Evolutionary conservation across 2,113 vertebrate species (phyloP).

Genomic region (Catharus fuscescens): DNA sequence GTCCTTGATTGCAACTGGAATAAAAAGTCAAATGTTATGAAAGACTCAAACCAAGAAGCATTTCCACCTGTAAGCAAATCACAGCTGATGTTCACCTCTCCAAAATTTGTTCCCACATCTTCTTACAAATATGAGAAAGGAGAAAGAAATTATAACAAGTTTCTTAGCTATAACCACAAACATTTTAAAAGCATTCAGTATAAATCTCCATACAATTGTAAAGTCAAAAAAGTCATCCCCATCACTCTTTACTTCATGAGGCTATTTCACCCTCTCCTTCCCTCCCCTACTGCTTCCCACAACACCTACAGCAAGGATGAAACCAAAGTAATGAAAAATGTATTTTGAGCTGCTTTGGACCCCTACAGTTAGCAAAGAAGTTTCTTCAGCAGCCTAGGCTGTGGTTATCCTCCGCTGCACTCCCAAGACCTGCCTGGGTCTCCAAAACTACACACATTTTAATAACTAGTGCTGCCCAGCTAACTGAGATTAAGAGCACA

Average conservation of each 20-base stretch:
- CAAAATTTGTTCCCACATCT: background rate
- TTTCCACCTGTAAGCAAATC: background rate
- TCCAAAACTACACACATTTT: background rate
- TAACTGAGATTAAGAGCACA: background rate
- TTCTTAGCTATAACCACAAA: background rate
- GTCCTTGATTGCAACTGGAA: background rate
- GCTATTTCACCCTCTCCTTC: background rate
- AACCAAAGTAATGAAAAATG: background rate
- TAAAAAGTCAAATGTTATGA: background rate
- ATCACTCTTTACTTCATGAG: background rate
- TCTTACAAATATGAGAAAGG: background rate
- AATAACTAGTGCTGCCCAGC: background rate
- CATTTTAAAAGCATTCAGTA: background rate
- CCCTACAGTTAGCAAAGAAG: background rate
- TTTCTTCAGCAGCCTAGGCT: background rate
- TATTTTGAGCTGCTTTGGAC: background rate
- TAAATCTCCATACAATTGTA: background rate
- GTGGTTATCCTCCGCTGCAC: conserved; percentile 1
- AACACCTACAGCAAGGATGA: background rate
- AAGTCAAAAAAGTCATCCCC: background rate
- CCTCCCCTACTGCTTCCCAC: background rate
- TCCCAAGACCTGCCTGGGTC: background rate
- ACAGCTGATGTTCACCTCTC: background rate
- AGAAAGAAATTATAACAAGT: background rate
- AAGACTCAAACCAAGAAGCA: background rate